Conservation (phyloP, 2,888 invertebrate species). For the Sipha maydis region DNA sequence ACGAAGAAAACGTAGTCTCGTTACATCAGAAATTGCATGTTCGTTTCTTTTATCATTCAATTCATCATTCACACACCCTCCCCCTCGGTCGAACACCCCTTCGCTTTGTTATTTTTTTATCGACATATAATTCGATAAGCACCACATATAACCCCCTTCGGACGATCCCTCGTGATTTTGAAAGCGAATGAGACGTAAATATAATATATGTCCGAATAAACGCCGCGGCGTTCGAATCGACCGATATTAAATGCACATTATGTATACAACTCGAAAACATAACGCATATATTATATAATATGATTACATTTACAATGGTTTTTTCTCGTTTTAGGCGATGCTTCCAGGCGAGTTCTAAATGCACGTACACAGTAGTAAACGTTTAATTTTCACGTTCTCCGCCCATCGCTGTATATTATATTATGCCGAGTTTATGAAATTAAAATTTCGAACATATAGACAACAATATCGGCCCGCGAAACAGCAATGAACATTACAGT, state of each 20-base stretch:
- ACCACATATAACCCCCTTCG: not conserved
- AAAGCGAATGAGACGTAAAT: not conserved
- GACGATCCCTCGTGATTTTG: not conserved
- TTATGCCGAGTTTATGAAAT: too few relatives aligned
- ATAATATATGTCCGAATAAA: not conserved
- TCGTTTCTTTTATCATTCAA: not conserved
- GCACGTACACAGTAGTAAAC: too few relatives aligned
- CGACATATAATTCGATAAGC: conserved; percentile 43
- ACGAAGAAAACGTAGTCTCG: not conserved
- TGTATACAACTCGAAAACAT: not conserved
- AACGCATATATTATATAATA: not conserved
- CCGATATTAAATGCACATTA: not conserved
- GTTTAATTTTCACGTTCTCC: too few relatives aligned
- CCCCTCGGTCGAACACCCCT: not conserved
- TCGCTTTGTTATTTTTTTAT: not conserved
- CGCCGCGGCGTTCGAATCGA: too few relatives aligned
- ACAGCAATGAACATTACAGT: too few relatives aligned
- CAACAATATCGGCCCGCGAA: too few relatives aligned
- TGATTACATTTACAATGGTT: not conserved
- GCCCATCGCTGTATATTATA: too few relatives aligned
- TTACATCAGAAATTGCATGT: not conserved
- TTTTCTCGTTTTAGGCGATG: not conserved
- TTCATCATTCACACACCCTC: not conserved
- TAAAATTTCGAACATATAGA: too few relatives aligned
- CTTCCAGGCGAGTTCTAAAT: too few relatives aligned